These are phyloP conservation scores for Nyctibius grandis DNA, from an alignment of 2,797 vertebrate genomes.

Conservation along the genomic window DNA sequence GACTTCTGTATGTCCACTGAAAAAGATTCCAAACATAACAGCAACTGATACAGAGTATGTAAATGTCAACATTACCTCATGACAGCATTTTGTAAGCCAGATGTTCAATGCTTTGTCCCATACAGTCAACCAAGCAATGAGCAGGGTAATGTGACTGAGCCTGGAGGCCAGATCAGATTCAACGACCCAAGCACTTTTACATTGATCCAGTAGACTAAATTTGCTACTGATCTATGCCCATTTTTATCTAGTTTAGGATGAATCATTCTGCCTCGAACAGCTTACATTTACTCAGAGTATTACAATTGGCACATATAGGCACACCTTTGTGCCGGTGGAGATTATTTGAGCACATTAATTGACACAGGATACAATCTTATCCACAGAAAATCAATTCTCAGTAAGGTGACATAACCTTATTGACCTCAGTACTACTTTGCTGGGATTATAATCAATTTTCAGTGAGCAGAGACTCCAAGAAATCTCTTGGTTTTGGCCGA, in stretches of 20 bases:
- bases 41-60: neutral
- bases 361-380: neutral
- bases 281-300: neutral
- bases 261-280: neutral
- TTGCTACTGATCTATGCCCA: neutral
- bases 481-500: neutral
- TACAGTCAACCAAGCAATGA: neutral
- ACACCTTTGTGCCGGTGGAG: neutral
- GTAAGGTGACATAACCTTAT: neutral
- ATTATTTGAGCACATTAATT: neutral
- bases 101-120: neutral
- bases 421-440: neutral
- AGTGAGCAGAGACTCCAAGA: neutral
- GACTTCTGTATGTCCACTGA: neutral
- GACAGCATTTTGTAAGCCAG: neutral
- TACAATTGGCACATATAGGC: neutral
- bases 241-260: neutral
- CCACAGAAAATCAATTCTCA: neutral
- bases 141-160: neutral
- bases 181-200: neutral
- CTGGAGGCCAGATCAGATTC: neutral
- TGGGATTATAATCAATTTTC: neutral
- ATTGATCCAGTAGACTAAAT: neutral
- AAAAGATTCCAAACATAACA: neutral
- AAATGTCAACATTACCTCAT: neutral